Conservation (phyloP, 2,113 vertebrate species). For the Nymphicus hollandicus region DNA sequence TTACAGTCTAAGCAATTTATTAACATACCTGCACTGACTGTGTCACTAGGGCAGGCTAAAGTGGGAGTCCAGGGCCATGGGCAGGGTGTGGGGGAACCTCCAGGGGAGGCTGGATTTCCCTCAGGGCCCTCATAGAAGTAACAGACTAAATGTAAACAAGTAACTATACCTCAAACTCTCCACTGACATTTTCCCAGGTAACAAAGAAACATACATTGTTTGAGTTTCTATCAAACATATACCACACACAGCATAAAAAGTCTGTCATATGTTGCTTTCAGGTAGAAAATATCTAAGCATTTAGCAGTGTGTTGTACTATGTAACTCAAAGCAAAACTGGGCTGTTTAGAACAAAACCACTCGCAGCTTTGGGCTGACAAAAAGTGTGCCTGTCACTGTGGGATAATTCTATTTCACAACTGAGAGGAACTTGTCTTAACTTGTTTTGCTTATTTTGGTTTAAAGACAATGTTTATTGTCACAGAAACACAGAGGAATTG, state of each 20-base stretch:
- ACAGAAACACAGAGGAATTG: background rate
- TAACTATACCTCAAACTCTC: background rate
- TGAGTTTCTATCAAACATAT: background rate
- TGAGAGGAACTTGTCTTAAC: background rate
- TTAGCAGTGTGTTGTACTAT: background rate
- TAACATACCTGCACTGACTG: background rate
- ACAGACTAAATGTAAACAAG: background rate
- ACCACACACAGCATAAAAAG: background rate
- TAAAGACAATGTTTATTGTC: background rate
- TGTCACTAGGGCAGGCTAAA: background rate
- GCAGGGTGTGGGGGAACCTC: background rate
- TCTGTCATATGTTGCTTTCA: background rate
- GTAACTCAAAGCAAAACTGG: background rate
- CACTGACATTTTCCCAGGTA: background rate
- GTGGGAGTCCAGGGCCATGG: background rate
- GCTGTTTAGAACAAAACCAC: background rate
- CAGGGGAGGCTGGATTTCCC: background rate
- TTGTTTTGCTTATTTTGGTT: background rate
- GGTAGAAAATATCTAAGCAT: background rate
- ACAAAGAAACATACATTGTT: background rate
- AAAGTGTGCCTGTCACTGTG: background rate
- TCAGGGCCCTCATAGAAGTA: background rate
- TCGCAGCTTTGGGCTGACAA: background rate
- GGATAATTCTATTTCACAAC: background rate
- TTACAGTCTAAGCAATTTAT: background rate